Percentiles rank a stretch among this genome's conserved stretches.
phyloP scores from a whole-genome alignment of 1,140 invertebrate species.

The Brachionus asplanchnoidis region DNA sequence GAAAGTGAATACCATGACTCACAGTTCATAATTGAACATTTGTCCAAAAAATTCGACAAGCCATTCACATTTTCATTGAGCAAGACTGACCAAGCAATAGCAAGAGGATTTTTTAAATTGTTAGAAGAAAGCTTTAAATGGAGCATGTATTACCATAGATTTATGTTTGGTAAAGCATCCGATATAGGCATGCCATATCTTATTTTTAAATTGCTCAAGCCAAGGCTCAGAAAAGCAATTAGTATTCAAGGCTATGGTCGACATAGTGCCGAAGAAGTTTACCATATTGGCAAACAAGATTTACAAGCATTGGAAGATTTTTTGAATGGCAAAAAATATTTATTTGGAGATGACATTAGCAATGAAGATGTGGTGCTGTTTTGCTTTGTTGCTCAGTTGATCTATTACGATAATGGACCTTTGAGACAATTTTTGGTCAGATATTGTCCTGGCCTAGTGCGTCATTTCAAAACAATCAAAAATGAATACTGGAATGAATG shows the following conservation, averaged over 20 bases:
- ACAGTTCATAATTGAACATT: conserved; percentile 33
- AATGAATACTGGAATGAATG: neutral
- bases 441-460: neutral
- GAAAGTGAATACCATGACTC: neutral
- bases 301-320: conserved; percentile 15
- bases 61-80: neutral
- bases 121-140: conserved; percentile 33
- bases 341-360: neutral
- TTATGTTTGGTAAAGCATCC: neutral
- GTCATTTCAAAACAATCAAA: neutral
- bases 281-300: conserved; percentile 35
- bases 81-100: neutral
- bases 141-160: conserved; percentile 14
- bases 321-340: conserved; percentile 1
- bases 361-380: conserved; percentile 13
- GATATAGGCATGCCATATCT: conserved; percentile 16
- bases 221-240: neutral
- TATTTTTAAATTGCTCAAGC: neutral
- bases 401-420: conserved; percentile 28
- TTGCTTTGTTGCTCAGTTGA: neutral
- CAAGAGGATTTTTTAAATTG: conserved; percentile 32
- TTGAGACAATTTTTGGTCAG: neutral
- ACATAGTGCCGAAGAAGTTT: conserved; percentile 21
- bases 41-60: conserved; percentile 15
- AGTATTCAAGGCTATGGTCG: conserved; percentile 32